Percentiles rank a stretch among this genome's conserved stretches.
Conservation (phyloP, 2,797 vertebrate genomes). For the Aldrovandia affinis region DNA sequence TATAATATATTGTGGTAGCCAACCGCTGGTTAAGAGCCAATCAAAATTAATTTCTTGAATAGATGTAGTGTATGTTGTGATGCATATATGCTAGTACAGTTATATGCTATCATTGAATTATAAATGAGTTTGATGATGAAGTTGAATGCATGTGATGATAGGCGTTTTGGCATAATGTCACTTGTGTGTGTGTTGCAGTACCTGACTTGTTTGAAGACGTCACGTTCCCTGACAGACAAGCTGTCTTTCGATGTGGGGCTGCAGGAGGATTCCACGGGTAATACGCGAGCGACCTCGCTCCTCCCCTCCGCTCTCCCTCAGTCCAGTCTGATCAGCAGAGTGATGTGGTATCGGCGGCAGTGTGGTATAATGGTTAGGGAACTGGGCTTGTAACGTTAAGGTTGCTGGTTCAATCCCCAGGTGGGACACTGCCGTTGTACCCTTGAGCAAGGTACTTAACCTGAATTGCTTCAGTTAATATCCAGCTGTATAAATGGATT, state of each 20-base stretch:
- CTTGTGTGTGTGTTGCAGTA: conserved; percentile 76
- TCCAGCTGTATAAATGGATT: too few species aligned
- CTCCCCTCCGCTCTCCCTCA: not conserved
- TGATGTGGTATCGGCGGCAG: not conserved
- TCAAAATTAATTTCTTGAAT: not conserved
- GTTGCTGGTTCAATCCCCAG: too few species aligned
- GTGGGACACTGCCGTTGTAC: too few species aligned
- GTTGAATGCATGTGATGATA: too few species aligned
- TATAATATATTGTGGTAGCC: not conserved
- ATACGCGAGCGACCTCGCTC: not conserved
- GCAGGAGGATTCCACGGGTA: conserved; percentile 93
- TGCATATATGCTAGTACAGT: not conserved
- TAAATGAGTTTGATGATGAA: not conserved
- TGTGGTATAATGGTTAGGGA: too few species aligned
- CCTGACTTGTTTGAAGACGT: conserved; percentile 96
- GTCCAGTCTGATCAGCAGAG: not conserved
- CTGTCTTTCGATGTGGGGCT: conserved; percentile 98
- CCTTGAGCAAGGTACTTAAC: too few species aligned
- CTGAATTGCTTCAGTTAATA: too few species aligned
- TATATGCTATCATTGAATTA: not conserved
- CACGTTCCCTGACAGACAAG: conserved; percentile 97
- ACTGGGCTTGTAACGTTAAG: too few species aligned
- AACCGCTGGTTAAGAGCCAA: not conserved
- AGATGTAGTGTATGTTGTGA: not conserved
- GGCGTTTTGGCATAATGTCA: not conserved